These are phyloP conservation scores for Pteronotus mesoamericanus DNA, from an alignment of 2,797 vertebrate species.

Conservation along the genomic window DNA sequence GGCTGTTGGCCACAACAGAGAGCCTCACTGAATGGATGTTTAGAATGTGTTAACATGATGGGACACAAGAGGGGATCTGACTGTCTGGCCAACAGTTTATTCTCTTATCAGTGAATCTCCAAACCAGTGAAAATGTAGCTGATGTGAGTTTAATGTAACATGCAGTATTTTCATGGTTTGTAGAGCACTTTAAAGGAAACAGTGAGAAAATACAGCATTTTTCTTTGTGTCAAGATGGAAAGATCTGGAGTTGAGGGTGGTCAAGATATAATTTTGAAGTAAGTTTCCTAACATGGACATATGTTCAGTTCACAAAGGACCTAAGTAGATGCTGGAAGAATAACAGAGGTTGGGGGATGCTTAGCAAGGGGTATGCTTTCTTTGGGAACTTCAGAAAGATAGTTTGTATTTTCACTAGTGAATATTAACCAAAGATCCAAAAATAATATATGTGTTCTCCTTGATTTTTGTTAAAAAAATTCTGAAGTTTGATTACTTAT, in stretches of 20 bases:
- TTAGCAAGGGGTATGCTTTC: not conserved
- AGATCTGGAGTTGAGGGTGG: not conserved
- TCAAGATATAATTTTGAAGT: not conserved
- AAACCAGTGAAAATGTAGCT: not conserved
- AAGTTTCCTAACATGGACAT: not conserved
- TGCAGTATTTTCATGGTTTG: not conserved
- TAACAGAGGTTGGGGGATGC: not conserved
- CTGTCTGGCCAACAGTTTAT: not conserved
- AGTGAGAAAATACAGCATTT: not conserved
- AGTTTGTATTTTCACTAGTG: not conserved
- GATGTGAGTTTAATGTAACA: not conserved
- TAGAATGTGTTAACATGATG: rapidly evolving
- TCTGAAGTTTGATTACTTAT: conserved; percentile 29
- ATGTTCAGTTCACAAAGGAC: not conserved
- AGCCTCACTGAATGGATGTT: rapidly evolving
- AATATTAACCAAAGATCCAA: not conserved
- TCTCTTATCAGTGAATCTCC: not conserved
- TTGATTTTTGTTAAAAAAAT: conserved; percentile 34
- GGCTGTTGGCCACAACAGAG: not conserved
- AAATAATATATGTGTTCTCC: not conserved
- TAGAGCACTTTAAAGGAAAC: not conserved
- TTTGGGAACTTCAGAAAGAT: not conserved
- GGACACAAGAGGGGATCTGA: not conserved
- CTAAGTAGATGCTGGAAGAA: not conserved
- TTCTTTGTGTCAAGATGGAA: not conserved